Evolutionary conservation across 2,113 vertebrate genomes (phyloP), one percentile per base, ranked within the genome.

Genomic region (Apaloderma vittatum): DNA sequence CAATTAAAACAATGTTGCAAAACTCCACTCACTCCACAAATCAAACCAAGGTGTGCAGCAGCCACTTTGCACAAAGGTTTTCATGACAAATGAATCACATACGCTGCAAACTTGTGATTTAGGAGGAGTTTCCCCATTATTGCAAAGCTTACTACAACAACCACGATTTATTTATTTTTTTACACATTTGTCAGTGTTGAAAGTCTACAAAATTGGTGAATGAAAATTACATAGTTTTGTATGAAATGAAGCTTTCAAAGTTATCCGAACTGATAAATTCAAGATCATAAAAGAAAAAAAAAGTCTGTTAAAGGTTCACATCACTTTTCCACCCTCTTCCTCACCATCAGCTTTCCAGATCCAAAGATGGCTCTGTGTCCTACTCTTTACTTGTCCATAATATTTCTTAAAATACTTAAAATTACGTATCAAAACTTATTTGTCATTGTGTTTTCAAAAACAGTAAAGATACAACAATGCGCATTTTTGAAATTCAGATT

Each of bases 371-470:
- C 7, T 63, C 46, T 48, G 21, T 27, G 27, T 18, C 9, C 45
- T 46, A 21, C 13, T 65, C 34, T 79, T 78, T 21, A 43, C 18
- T 40, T 2, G 2, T 12, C 24, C 9, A 9, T 9, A 40, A 5
- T 4, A 23, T 17, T 16, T 49, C 5, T 2, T 0, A 1, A 93
- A 75, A 23, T 30, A 57, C 13, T 57, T 71, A 12, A 51, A 54
- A 58, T 22, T 23, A 66, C 0, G 0, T 10, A 40, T 30, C 8
- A 65, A 13, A 81, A 59, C 4, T 80, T 34, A 19, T 3, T 59
- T 75, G 51, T 23, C 11, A 51, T 12, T 19, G 34, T 20, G 9
- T 16, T 76, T 45, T 16, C 4, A 22, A 73, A 70, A 57, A 62
- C 52, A 6, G 3, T 55, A 16, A 65, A 87, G 23, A 14, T 18